These are phyloP conservation scores for Tursiops truncatus DNA, from an alignment of 2,113 vertebrate genomes.

Conservation along the genomic window DNA sequence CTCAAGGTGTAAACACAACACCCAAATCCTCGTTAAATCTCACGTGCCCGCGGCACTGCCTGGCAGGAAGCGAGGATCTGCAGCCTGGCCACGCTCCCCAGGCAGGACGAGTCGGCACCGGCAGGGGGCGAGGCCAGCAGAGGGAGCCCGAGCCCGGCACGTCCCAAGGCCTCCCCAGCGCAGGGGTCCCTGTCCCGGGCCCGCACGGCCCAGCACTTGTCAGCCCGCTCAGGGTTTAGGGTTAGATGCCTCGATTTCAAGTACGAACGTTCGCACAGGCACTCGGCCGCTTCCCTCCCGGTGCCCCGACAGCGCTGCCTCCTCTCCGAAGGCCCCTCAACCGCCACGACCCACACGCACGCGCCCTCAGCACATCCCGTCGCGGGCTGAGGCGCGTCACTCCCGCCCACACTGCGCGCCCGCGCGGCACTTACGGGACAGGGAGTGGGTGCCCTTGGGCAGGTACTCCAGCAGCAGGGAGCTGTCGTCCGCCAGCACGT, in stretches of 20 bases:
- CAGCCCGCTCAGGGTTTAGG: not conserved
- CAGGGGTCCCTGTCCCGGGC: not conserved
- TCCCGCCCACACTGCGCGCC: not conserved
- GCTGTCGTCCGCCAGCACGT: slow-evolving; percentile 95
- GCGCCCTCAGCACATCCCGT: not conserved
- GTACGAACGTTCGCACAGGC: no score
- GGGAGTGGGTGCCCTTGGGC: slow-evolving; percentile 94
- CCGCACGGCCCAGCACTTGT: not conserved
- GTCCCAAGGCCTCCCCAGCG: not conserved
- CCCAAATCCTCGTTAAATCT: not conserved
- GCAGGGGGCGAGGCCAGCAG: not conserved
- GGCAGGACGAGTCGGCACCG: not conserved
- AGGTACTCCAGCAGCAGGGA: slow-evolving; percentile 97
- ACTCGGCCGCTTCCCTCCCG: not conserved
- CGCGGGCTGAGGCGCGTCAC: not conserved
- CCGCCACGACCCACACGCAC: no score
- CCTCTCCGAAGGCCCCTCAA: not conserved
- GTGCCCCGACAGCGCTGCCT: not conserved
- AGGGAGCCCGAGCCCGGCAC: not conserved
- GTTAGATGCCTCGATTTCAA: not conserved
- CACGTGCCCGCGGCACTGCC: not conserved
- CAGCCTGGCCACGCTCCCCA: not conserved
- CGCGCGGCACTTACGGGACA: slow-evolving; percentile 92
- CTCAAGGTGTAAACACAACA: no score
- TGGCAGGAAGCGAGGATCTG: fast-evolving